Conservation (phyloP, 2,113 vertebrate species). For the Stigmatopora argus region DNA sequence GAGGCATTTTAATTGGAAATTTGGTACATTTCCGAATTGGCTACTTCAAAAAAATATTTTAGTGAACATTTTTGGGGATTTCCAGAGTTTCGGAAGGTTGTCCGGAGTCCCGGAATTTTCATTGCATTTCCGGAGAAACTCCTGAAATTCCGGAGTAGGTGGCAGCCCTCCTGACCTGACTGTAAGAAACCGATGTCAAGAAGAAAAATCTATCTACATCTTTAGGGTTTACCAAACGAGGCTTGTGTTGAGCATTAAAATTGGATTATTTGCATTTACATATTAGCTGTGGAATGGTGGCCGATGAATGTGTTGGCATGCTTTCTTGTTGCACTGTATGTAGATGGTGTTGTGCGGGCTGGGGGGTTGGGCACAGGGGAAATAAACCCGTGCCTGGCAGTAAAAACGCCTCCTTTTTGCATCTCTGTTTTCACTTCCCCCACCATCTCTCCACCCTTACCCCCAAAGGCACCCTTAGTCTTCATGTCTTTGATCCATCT, state of each 20-base stretch:
- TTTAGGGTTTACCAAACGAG: background rate
- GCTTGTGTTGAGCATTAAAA: background rate
- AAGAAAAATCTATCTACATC: background rate
- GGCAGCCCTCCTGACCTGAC: background rate
- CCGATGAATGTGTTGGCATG: constrained; percentile 18
- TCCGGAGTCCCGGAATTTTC: too few species aligned
- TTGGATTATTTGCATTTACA: constrained; percentile 19
- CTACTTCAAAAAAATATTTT: too few species aligned
- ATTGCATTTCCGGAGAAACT: too few species aligned
- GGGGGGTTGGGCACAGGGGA: constrained; percentile 45
- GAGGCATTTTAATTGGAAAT: too few species aligned
- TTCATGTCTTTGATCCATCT: constrained; percentile 59
- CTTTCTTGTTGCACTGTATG: constrained; percentile 51
- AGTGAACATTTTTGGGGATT: too few species aligned
- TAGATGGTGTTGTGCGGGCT: constrained; percentile 32
- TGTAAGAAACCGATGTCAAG: background rate
- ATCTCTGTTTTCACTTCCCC: constrained; percentile 23
- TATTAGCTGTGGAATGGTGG: constrained; percentile 19
- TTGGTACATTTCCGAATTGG: too few species aligned
- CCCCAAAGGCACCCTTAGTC: constrained; percentile 44
- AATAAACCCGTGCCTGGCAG: constrained; percentile 57
- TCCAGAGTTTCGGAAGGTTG: too few species aligned
- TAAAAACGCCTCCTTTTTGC: constrained; percentile 38
- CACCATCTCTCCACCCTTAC: constrained; percentile 25
- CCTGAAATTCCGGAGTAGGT: too few species aligned